phyloP scores from a whole-genome alignment of 2,797 vertebrate genomes.

The Leucoraja ocellata region DNA sequence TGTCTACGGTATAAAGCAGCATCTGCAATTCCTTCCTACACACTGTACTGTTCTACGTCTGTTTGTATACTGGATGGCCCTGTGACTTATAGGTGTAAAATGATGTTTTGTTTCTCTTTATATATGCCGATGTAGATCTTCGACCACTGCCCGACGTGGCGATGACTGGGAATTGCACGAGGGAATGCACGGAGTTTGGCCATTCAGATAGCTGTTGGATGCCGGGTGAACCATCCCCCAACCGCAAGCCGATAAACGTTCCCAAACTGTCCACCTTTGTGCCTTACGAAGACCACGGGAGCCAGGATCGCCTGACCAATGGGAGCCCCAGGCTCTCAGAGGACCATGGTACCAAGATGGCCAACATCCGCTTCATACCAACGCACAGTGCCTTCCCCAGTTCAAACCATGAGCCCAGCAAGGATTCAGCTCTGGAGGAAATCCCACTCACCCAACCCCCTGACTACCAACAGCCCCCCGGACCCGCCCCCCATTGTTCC shows the following conservation, averaged over 20 bases:
- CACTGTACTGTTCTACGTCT: too few species aligned
- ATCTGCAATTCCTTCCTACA: too few species aligned
- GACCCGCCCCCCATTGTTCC: constrained; percentile 81
- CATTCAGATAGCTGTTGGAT: constrained; percentile 98
- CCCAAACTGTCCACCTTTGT: constrained; percentile 97
- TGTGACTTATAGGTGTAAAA: neutral
- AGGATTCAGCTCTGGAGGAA: constrained; percentile 91
- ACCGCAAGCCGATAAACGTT: constrained; percentile 79
- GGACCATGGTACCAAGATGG: constrained; percentile 88
- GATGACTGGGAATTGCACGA: constrained; percentile 96
- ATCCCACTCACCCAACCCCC: constrained; percentile 91
- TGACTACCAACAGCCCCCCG: constrained; percentile 79
- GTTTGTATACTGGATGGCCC: too few species aligned
- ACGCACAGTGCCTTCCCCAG: constrained; percentile 96
- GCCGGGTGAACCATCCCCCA: constrained; percentile 90
- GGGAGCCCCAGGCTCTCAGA: constrained; percentile 87
- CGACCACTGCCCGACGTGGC: constrained; percentile 91
- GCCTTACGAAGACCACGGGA: constrained; percentile 98
- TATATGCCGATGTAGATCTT: constrained; percentile 65
- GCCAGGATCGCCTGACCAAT: constrained; percentile 81
- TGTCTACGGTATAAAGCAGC: too few species aligned
- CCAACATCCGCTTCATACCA: constrained; percentile 91
- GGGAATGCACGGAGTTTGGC: constrained; percentile 92
- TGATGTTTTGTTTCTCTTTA: neutral
- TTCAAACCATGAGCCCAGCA: constrained; percentile 83